Conservation (phyloP, 2,797 vertebrate genomes). For the Urophycis tenuis region DNA sequence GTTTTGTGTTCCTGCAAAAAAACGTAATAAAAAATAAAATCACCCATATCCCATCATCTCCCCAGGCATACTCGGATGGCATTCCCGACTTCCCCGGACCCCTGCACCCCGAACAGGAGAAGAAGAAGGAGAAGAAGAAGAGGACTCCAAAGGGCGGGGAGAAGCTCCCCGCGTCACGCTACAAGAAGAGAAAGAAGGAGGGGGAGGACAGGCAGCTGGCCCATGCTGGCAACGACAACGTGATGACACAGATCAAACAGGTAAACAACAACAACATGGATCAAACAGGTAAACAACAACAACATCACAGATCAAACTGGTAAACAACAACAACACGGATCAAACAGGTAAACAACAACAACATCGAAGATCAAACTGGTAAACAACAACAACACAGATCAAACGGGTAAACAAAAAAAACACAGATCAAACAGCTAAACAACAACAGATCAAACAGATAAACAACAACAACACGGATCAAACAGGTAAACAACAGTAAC, state of each 20-base stretch:
- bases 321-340: constrained; percentile 82
- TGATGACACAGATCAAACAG: constrained; percentile 89
- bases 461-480: constrained; percentile 82
- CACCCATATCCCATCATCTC: constrained; percentile 4
- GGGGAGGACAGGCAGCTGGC: constrained; percentile 86
- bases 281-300: constrained; percentile 89
- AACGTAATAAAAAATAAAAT: no score
- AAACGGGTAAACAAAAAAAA: constrained; percentile 95
- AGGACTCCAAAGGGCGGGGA: constrained; percentile 82
- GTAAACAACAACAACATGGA: constrained; percentile 66
- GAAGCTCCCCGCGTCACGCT: constrained; percentile 82
- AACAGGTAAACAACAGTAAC: constrained; percentile 91
- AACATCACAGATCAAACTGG: constrained; percentile 89
- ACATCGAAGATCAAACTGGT: no score
- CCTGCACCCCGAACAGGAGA: constrained; percentile 79
- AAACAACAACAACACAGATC: constrained; percentile 80
- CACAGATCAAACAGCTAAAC: constrained; percentile 91
- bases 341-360: constrained; percentile 93
- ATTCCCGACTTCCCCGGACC: constrained; percentile 74
- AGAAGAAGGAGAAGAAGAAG: constrained; percentile 91
- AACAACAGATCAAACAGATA: constrained; percentile 93
- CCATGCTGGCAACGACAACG: constrained; percentile 74
- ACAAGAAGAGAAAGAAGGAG: constrained; percentile 96
- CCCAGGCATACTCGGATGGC: constrained; percentile 78
- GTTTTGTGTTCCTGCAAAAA: background rate